These are phyloP conservation scores for Ciconia stormi DNA, from an alignment of 2,113 vertebrate species.

Conservation along the genomic window DNA sequence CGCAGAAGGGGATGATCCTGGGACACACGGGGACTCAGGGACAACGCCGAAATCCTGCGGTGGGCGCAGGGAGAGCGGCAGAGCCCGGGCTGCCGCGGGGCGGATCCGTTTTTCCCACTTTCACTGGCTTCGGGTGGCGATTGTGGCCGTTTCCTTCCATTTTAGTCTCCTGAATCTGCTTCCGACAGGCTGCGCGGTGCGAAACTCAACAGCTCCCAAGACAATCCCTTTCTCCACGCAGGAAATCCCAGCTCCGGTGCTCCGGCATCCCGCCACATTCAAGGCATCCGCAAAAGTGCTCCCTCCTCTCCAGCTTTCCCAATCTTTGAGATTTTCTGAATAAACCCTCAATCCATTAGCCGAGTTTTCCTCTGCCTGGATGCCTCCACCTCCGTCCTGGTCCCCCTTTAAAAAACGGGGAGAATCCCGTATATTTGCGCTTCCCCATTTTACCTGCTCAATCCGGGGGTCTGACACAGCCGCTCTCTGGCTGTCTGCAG, in stretches of 20 bases:
- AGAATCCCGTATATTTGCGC: no score
- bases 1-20: background rate
- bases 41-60: accelerated
- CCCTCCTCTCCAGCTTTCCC: background rate
- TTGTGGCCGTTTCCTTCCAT: background rate
- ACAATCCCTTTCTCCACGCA: background rate
- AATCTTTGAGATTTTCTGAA: no score
- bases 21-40: background rate
- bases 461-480: background rate
- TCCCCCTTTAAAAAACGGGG: background rate
- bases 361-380: background rate
- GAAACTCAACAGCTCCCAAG: background rate
- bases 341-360: background rate
- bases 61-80: accelerated
- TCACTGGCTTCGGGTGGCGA: background rate
- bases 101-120: background rate
- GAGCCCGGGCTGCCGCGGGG: background rate
- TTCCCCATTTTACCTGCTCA: background rate
- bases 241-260: background rate
- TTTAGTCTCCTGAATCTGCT: background rate
- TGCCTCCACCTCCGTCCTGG: background rate
- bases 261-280: background rate
- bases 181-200: background rate
- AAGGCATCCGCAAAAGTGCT: background rate
- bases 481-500: background rate